Conservation (phyloP, 2,797 vertebrate genomes). For the Prionace glauca region DNA sequence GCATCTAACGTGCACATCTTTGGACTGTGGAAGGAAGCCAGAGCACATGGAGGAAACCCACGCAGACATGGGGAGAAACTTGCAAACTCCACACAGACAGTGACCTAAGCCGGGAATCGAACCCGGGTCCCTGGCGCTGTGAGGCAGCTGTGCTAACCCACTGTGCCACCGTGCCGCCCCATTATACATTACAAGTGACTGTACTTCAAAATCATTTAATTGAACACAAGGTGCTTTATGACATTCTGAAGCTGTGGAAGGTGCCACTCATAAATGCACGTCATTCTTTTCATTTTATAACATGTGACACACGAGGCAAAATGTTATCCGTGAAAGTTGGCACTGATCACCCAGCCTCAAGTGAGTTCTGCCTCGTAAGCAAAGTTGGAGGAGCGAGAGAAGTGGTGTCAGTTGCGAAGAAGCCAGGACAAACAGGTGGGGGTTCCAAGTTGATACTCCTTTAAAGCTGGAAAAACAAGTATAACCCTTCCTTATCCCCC, state of each 20-base stretch:
- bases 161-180: too few relatives aligned
- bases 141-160: too few relatives aligned
- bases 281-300: background rate
- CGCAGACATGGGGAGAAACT: too few relatives aligned
- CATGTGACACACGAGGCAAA: background rate
- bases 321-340: background rate
- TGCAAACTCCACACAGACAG: too few relatives aligned
- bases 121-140: too few relatives aligned
- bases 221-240: background rate
- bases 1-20: too few relatives aligned
- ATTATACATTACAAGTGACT: background rate
- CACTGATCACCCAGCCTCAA: background rate
- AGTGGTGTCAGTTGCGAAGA: background rate
- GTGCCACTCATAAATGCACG: background rate
- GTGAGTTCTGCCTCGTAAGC: background rate
- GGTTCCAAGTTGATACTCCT: background rate
- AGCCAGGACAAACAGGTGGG: background rate
- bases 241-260: background rate
- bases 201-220: background rate
- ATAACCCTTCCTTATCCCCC: background rate
- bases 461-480: constrained; percentile 11
- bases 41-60: too few relatives aligned
- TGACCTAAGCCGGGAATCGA: too few relatives aligned
- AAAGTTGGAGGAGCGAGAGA: background rate
- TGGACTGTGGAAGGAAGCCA: too few relatives aligned